Conservation (phyloP, 92 coral and sea anemone species). For the Parazoanthus atlanticus region DNA sequence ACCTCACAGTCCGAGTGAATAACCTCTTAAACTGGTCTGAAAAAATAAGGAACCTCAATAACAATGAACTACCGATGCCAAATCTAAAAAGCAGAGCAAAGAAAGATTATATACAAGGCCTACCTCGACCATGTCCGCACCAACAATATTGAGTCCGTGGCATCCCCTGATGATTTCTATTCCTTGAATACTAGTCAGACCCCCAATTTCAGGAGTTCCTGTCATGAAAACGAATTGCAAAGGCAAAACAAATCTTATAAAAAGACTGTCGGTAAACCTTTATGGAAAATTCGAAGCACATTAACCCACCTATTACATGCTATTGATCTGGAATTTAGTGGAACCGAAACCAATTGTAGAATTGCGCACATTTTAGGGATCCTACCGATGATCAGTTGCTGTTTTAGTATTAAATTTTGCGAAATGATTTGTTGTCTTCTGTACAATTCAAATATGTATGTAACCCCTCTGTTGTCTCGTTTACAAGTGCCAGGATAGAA, state of each 20-base stretch:
- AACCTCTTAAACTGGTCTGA: too few species aligned
- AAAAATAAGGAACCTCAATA: background rate
- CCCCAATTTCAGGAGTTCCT: constrained; percentile 72
- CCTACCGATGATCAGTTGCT: too few species aligned
- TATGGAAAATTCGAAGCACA: background rate
- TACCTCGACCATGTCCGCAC: constrained; percentile 71
- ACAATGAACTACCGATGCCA: too few species aligned
- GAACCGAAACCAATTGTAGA: too few species aligned
- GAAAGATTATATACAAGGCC: background rate
- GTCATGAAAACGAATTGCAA: background rate
- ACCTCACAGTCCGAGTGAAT: too few species aligned
- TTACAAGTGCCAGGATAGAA: constrained; percentile 63
- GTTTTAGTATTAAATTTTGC: too few species aligned
- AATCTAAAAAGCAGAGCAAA: background rate
- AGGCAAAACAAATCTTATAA: background rate
- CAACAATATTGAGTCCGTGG: constrained; percentile 63
- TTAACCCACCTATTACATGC: background rate
- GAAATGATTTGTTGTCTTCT: too few species aligned
- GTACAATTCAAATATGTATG: too few species aligned
- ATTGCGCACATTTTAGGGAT: too few species aligned
- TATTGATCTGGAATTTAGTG: too few species aligned
- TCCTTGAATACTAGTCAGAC: constrained; percentile 61
- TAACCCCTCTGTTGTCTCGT: background rate
- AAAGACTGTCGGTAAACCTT: too few species aligned
- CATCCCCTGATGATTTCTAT: constrained; percentile 64